These are phyloP conservation scores for Cancer borealis DNA, from an alignment of 2,888 invertebrate genomes.

Conservation along the genomic window DNA sequence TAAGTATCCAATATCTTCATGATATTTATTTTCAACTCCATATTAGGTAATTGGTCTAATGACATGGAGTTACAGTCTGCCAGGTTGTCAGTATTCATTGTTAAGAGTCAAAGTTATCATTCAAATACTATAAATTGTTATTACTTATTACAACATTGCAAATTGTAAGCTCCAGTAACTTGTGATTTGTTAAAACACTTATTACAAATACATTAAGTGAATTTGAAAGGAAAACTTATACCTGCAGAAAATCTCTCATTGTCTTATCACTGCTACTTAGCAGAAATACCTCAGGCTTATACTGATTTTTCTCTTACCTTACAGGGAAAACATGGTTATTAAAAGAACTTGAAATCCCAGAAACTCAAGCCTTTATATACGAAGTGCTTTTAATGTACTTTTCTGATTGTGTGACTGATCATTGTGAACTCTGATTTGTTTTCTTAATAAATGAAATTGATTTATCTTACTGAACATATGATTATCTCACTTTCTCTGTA, in stretches of 20 bases:
- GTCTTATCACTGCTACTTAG: conserved; percentile 30
- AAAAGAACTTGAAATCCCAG: conserved; percentile 52
- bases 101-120: not conserved
- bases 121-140: not conserved
- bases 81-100: not conserved
- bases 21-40: conserved; percentile 16
- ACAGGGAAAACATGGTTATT: conserved; percentile 28
- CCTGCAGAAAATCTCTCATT: conserved; percentile 34
- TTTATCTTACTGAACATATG: conserved; percentile 46
- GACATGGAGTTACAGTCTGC: conserved; percentile 45
- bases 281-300: conserved; percentile 47
- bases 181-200: not conserved
- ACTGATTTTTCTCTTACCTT: conserved; percentile 49
- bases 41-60: not conserved
- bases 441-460: conserved; percentile 58
- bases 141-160: not conserved
- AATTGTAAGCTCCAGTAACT: conserved; percentile 48
- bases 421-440: conserved; percentile 73
- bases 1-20: not conserved
- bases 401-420: conserved; percentile 74
- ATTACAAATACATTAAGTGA: not conserved
- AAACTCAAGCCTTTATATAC: conserved; percentile 71
- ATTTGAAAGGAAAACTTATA: not conserved
- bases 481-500: conserved; percentile 48
- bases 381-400: conserved; percentile 74